A percentile compares a stretch with the other conserved stretches of the same genome.
Conservation (phyloP, 2,797 vertebrate genomes). For the Urosaurus nigricauda region DNA sequence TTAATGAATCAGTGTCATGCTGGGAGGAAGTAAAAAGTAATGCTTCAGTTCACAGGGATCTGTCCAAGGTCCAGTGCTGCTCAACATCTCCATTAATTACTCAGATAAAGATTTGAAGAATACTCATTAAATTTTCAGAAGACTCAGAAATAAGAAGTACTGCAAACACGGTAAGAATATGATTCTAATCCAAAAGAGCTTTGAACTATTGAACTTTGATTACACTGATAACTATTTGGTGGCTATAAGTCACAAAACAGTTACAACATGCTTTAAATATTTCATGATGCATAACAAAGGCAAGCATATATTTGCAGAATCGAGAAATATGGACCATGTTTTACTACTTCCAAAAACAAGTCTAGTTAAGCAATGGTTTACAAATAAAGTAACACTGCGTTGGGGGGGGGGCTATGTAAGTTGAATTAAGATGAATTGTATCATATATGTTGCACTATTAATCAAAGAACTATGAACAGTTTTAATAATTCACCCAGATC, state of each 20-base stretch:
- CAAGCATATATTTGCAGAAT: neutral
- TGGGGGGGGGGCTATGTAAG: neutral
- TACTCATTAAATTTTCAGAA: conserved; percentile 46
- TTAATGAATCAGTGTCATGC: conserved; percentile 51
- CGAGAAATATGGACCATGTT: neutral
- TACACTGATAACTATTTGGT: neutral
- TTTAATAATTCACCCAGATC: neutral
- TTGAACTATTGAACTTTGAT: conserved; percentile 6
- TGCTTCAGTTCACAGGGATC: conserved; percentile 48
- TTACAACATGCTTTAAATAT: conserved; percentile 2
- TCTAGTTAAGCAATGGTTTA: neutral
- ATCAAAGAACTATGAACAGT: neutral
- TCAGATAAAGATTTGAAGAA: conserved; percentile 39
- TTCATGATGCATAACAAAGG: neutral
- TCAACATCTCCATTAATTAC: conserved; percentile 46
- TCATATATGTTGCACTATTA: neutral
- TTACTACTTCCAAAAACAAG: neutral
- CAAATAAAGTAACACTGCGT: neutral
- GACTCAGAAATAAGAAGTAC: conserved; percentile 24
- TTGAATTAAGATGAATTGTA: neutral
- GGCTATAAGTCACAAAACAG: conserved; percentile 22
- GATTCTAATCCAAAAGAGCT: conserved; percentile 13
- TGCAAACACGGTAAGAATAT: conserved; percentile 24
- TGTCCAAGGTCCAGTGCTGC: conserved; percentile 41
- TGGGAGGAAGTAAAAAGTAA: conserved; percentile 43